These are phyloP conservation scores for Dromaius novaehollandiae DNA, from an alignment of 2,113 vertebrate genomes.

Conservation along the genomic window DNA sequence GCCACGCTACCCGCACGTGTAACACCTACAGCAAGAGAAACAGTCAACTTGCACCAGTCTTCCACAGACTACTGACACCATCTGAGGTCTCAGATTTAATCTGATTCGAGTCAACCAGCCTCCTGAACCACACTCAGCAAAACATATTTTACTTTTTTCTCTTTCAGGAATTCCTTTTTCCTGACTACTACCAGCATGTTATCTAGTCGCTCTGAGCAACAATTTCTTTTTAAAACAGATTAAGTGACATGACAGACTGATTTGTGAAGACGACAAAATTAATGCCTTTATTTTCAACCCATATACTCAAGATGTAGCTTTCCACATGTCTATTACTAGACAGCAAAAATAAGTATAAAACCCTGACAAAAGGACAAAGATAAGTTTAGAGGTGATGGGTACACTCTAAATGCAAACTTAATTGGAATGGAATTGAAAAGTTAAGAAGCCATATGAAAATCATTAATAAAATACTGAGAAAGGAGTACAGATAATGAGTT, in stretches of 20 bases:
- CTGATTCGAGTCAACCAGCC: neutral
- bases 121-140: neutral
- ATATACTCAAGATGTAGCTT: neutral
- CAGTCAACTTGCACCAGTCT: conserved; percentile 25
- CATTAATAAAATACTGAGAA: conserved; percentile 26
- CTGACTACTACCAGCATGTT: neutral
- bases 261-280: neutral
- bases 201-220: neutral
- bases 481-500: neutral
- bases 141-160: neutral
- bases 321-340: neutral
- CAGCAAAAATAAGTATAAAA: conserved; percentile 7
- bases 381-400: neutral
- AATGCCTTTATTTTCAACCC: conserved; percentile 15
- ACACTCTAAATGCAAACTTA: conserved; percentile 20
- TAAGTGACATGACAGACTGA: conserved; percentile 3
- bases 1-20: neutral
- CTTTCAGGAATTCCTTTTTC: neutral
- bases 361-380: conserved; percentile 25
- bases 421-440: conserved; percentile 31
- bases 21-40: neutral
- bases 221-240: neutral
- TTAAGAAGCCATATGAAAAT: conserved; percentile 1
- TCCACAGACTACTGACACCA: conserved; percentile 1
- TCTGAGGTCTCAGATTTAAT: conserved; percentile 1